These are phyloP conservation scores for Lottia gigantea DNA, from an alignment of 2,888 invertebrate species.

Conservation along the genomic window DNA sequence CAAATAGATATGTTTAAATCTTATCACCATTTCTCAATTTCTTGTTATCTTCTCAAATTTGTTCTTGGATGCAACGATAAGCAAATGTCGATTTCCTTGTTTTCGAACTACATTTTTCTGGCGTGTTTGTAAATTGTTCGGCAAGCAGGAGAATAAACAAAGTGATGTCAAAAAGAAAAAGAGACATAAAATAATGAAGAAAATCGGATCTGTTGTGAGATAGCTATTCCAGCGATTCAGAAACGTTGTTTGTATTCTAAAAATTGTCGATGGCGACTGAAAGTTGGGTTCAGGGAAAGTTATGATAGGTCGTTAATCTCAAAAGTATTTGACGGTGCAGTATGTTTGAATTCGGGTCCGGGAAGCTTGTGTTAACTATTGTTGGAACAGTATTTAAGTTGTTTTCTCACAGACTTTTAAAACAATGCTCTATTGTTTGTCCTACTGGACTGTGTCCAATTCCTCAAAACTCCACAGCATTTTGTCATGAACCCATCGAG, in stretches of 20 bases:
- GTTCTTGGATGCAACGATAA: not conserved
- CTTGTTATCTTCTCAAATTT: conserved; percentile 8
- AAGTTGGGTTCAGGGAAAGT: not conserved
- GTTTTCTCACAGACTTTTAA: conserved; percentile 24
- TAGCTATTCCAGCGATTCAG: not conserved
- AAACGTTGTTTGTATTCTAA: not conserved
- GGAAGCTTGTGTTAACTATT: not conserved
- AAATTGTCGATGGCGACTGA: not conserved
- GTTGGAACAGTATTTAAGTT: conserved; percentile 6
- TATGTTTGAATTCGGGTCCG: not conserved
- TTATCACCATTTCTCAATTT: conserved; percentile 4
- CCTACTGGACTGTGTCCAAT: conserved; percentile 14
- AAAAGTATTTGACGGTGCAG: conserved; percentile 5
- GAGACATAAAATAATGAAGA: not conserved
- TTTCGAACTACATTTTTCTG: not conserved
- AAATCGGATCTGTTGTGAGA: not conserved
- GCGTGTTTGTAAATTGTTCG: not conserved
- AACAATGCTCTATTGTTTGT: conserved; percentile 21
- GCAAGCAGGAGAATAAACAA: not conserved
- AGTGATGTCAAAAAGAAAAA: too few species aligned
- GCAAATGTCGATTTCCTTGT: not conserved
- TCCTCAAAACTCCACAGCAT: conserved; percentile 14
- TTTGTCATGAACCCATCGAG: conserved; percentile 19
- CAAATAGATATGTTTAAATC: conserved; percentile 8
- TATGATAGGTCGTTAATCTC: not conserved